Evolutionary conservation across 2,888 invertebrate species (phyloP), one percentile per base, ranked within the genome.

Genomic region (Ochlodes sylvanus): DNA sequence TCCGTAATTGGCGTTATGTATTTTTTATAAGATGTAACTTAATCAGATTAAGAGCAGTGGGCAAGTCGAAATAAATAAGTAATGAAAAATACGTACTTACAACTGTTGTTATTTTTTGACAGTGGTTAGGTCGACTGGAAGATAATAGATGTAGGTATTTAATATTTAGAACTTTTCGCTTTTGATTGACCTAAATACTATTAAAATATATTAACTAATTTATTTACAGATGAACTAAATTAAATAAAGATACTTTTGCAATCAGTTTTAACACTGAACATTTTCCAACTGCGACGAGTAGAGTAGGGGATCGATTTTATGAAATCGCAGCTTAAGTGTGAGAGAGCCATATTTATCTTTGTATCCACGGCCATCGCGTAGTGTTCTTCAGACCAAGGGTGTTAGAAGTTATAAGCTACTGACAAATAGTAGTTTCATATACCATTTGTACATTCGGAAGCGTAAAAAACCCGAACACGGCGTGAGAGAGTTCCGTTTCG

Each of bases 261-360:
- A 19, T 12, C 17, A 50, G 12, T 19, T 50, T 27, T 14, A 19
- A 21, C 17, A 15, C 50, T 19, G 50, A 50, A 50, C 50, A 50
- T 21, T 19, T 50, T 50, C 50, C 19, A 50, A 19, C 50, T 19
- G 42, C 19, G 12, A 27, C 38, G 62, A 63, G n/a, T 41, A 63
- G 21, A 27, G 27, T 27, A 55, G 12, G 55, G 32, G 38, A 63
- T 63, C 63, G 55, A 63, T 63, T 63, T 56, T 56, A 10, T 64
- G 42, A 38, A 63, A 56, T 55, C 63, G 55, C 27, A 55, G 63
- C 52, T 63, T 55, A 55, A 63, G 38, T 54, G 52, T 55, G n/a
- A 63, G 56, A 63, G 56, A 44, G 42, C 32, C 44, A 52, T 17
- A 56, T 56, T 64, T 64, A 64, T 64, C 63, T 64, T 52, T 41